Percentiles rank a stretch among this genome's conserved stretches.
Evolutionary conservation across 2,113 vertebrate genomes (phyloP).

Genomic region (Irena cyanogastra): DNA sequence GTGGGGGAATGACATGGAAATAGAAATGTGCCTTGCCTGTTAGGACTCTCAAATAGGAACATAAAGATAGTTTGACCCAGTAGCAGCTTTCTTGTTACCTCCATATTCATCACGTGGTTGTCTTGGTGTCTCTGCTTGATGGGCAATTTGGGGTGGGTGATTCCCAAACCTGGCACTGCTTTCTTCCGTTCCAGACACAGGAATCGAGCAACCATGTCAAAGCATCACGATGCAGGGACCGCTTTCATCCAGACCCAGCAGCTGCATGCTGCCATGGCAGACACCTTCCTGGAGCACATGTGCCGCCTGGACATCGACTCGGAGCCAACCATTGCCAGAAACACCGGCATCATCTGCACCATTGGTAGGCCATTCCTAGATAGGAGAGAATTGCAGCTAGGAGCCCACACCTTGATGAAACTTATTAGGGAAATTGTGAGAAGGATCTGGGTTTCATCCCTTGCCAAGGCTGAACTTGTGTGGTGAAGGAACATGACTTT

Average conservation of each 20-base stretch:
- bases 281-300: constrained; percentile 93
- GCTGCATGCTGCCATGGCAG: constrained; percentile 91
- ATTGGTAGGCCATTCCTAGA: constrained; percentile 79
- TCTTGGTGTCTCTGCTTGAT: constrained; percentile 10
- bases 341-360: constrained; percentile 98
- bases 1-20: constrained; percentile 30
- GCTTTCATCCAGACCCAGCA: constrained; percentile 91
- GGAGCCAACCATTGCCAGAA: constrained; percentile 84
- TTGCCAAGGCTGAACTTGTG: neutral
- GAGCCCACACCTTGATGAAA: neutral
- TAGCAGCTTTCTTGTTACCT: constrained; percentile 36
- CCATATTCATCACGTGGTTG: constrained; percentile 26
- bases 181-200: neutral
- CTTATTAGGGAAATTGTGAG: neutral
- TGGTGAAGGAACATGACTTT: neutral
- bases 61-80: constrained; percentile 28
- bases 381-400: neutral
- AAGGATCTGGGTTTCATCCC: neutral
- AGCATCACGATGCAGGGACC: constrained; percentile 77
- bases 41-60: constrained; percentile 40
- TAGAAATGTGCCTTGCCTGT: constrained; percentile 33
- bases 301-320: constrained; percentile 97
- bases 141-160: neutral
- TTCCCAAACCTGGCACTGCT: neutral
- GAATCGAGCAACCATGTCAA: constrained; percentile 70